Evolutionary conservation across 2,113 vertebrate species (phyloP), one percentile per base, ranked within the genome.

Genomic region (Tamias sibiricus): DNA sequence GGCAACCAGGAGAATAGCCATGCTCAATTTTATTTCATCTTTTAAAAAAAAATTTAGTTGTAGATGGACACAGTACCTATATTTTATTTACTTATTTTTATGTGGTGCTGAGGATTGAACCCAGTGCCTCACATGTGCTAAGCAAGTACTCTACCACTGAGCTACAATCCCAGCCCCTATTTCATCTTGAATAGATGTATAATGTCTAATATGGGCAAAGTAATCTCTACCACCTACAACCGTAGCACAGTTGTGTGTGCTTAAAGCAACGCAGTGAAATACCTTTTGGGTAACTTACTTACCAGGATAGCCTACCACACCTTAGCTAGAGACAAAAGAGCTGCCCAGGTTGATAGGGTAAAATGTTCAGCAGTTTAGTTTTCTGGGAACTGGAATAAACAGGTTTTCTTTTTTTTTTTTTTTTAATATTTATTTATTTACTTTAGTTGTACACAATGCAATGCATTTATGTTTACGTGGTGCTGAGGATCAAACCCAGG

Each of bases 321-420:
- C 85, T 87, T 69, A 79, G 76, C 35, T 62, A 87, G 87, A 82
- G 28, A 95, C 59, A 87, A 54, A 87, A 86, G 79, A 66, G 37
- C 64, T 91, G 68, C 80, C 74, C 42, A 57, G 68, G 71, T 91
- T 85, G 88, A 74, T 32, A 84, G 64, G 57, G 49, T 92, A 96
- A 96, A 94, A 95, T 59, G 44, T 68, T 95, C 57, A 94, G 64
- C 57, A 42, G 66, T 44, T 52, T 91, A 72, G 82, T 91, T 35
- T 97, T 68, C 35, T 88, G 84, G 24, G 91, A 97, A 97, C 52
- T 72, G 76, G 80, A 96, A 90, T 28, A 93, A 97, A 85, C 11
- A 87, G 89, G 72, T 96, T 95, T 95, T 87, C 44, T n/a, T n/a
- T n/a, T n/a, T n/a, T n/a, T n/a, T n/a, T n/a, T n/a, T n/a, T n/a